These are phyloP conservation scores for Agrochola lychnidis DNA, from an alignment of 2,888 invertebrate genomes.

Conservation along the genomic window DNA sequence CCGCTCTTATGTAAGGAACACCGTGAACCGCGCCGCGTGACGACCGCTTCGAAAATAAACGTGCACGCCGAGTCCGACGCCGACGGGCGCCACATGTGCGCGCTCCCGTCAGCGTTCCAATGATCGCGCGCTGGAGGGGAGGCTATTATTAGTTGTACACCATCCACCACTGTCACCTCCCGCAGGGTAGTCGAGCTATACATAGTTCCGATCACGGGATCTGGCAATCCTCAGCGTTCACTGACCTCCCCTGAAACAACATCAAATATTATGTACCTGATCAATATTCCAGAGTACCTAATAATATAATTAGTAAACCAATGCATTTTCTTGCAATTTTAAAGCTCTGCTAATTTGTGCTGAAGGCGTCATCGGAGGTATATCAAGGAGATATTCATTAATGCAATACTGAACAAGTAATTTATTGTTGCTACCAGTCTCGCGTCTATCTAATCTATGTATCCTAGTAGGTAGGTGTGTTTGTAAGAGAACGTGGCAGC, in stretches of 20 bases:
- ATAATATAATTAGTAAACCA: constrained; percentile 8
- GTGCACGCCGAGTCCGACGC: constrained; percentile 82
- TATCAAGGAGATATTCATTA: constrained; percentile 43
- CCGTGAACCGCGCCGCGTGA: constrained; percentile 88
- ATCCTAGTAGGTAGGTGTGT: constrained; percentile 20
- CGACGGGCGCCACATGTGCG: constrained; percentile 88
- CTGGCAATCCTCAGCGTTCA: constrained; percentile 89
- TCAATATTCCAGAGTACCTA: constrained; percentile 30
- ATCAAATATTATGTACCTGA: constrained; percentile 66
- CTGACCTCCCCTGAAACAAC: constrained; percentile 86
- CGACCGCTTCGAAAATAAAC: constrained; percentile 90
- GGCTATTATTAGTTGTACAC: constrained; percentile 89
- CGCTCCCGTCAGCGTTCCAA: constrained; percentile 84
- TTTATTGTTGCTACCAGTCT: constrained; percentile 31
- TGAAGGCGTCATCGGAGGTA: background rate
- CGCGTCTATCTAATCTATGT: constrained; percentile 27
- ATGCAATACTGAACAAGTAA: constrained; percentile 32
- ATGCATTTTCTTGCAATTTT: background rate
- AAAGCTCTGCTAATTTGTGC: constrained; percentile 6
- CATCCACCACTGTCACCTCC: constrained; percentile 91
- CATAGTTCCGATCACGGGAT: constrained; percentile 88
- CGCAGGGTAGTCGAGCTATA: constrained; percentile 89
- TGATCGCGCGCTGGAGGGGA: constrained; percentile 88
- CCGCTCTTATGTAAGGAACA: constrained; percentile 85
- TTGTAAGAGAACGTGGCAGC: constrained; percentile 55